phyloP scores from a whole-genome alignment of 2,888 invertebrate genomes.

The Clunio marinus region DNA sequence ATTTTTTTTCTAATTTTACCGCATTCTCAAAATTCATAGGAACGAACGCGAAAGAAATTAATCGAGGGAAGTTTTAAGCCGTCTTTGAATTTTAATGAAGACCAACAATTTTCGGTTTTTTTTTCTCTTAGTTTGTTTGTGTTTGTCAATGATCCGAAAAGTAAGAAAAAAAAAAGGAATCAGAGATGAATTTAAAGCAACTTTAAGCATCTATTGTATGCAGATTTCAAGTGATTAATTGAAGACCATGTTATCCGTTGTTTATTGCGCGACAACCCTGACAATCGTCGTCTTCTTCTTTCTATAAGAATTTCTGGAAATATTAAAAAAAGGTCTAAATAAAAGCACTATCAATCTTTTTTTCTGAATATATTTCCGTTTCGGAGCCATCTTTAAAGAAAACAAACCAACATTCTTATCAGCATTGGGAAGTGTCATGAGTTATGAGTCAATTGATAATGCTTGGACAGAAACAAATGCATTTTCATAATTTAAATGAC shows the following conservation, averaged over 20 bases:
- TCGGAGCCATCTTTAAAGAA: background rate
- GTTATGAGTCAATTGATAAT: conserved; percentile 25
- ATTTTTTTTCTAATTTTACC: conserved; percentile 7
- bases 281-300: background rate
- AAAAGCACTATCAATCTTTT: background rate
- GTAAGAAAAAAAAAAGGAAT: no score
- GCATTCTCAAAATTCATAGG: background rate
- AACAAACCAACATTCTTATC: background rate
- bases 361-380: background rate
- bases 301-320: background rate
- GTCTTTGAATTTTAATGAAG: background rate
- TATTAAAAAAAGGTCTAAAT: background rate
- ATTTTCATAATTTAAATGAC: background rate
- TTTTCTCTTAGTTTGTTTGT: no score
- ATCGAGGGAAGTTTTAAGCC: no score
- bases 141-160: no score
- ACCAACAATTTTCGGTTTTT: background rate
- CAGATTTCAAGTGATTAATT: background rate
- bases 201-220: background rate
- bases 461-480: background rate
- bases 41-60: background rate
- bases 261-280: background rate
- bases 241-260: background rate
- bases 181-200: no score
- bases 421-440: conserved; percentile 30